These are phyloP conservation scores for Macrosoma leucophasiata DNA, from an alignment of 2,888 invertebrate genomes.

Conservation along the genomic window DNA sequence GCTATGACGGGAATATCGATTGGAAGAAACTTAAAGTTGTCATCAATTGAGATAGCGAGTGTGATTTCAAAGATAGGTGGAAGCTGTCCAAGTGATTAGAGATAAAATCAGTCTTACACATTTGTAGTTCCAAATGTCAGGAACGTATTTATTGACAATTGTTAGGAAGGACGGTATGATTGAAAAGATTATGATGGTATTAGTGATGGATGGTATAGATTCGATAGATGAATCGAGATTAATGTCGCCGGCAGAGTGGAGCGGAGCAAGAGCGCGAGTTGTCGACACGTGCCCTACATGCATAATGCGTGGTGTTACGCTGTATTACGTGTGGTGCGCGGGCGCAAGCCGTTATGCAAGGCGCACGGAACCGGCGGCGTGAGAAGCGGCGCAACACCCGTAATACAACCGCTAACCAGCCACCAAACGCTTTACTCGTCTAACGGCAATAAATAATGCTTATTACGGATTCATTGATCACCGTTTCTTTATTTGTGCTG, in stretches of 20 bases:
- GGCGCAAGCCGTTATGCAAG: constrained; percentile 58
- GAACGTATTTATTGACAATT: constrained; percentile 17
- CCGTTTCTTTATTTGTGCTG: no score
- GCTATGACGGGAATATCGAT: constrained; percentile 36
- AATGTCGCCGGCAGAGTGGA: constrained; percentile 17
- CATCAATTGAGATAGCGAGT: no score
- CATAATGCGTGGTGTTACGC: constrained; percentile 62
- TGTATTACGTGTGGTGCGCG: constrained; percentile 52
- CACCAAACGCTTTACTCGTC: constrained; percentile 37
- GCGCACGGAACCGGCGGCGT: constrained; percentile 51
- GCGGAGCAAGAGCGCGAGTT: constrained; percentile 21
- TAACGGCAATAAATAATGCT: constrained; percentile 37
- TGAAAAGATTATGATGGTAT: constrained; percentile 2
- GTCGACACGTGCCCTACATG: constrained; percentile 57
- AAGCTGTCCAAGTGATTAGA: no score
- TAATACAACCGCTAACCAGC: no score
- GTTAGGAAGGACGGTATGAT: not conserved
- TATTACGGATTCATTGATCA: no score
- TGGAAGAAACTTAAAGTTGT: no score
- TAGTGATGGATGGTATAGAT: not conserved
- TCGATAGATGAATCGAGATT: no score
- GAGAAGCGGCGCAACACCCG: constrained; percentile 62
- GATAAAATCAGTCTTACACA: no score
- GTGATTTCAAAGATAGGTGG: no score
- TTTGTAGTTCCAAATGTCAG: no score